Base-by-base conservation (phyloP, 2,888 invertebrate species). In the Subacronicta megacephala region DNA sequence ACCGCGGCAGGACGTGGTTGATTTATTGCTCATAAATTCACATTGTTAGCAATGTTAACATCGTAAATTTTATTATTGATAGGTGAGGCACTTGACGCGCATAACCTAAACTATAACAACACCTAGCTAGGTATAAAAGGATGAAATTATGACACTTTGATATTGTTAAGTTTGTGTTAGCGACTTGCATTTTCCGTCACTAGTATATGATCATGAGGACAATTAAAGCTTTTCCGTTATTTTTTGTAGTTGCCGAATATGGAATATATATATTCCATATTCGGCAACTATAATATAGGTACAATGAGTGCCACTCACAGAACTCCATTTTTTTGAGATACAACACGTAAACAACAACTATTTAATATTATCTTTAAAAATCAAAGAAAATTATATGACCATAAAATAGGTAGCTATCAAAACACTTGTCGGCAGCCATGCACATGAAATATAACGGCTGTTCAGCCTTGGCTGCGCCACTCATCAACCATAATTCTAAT, bases 1-100 rank as follows among this genome's bases (percentile, higher is more conserved):
- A 50, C 36, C 35, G 45, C 18, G 17, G 37, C 40, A 37, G 50
- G 58, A 68, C 52, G 56, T 41, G 13, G 51, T 58, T 70, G 52
- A 70, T 74, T 76, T 76, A 82, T 77, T 50, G 78, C 42, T 72
- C 81, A 46, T 82, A 75, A 82, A 82, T 73, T 75, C 31, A 73
- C 74, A 65, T 72, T 69, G 61, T 72, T 77, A 65, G 41, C 68
- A 67, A 67, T 71, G 66, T 72, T 74, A 75, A 55, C 70, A 70
- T 78, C 78, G 72, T 81, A 75, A 80, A 78, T 56, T 72, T 76
- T 73, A 68, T 64, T 76, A 72, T 67, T 65, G 52, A 61, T 69
- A 75, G 75, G 68, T 68, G 65, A 62, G 62, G 62, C 57, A 33
- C 50, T 59, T 69, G 56, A 62, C 66, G 65, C 53, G 40, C 40